phyloP scores from a whole-genome alignment of 2,797 vertebrate genomes.

The Sebastiscus tertius region DNA sequence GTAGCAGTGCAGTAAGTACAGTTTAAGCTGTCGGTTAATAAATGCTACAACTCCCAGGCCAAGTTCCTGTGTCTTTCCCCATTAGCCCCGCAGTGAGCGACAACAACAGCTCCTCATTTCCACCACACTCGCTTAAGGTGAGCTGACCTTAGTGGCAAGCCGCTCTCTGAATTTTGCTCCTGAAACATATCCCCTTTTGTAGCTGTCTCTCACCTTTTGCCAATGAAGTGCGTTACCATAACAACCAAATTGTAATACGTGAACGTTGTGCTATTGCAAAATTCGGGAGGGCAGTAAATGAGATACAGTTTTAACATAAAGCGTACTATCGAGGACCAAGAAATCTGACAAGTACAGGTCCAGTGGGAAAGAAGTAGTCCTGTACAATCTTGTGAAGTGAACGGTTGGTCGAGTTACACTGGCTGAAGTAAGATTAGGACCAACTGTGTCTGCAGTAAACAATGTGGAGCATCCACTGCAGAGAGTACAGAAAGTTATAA shows the following conservation, averaged over 20 bases:
- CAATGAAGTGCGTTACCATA: background rate
- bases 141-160: too few relatives aligned
- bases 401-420: background rate
- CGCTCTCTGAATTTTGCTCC: too few relatives aligned
- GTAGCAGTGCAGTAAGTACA: too few relatives aligned
- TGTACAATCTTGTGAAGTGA: background rate
- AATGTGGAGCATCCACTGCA: background rate
- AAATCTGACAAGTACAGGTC: background rate
- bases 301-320: background rate
- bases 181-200: too few relatives aligned
- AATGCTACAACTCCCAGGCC: too few relatives aligned
- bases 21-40: too few relatives aligned
- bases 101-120: too few relatives aligned
- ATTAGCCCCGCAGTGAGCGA: too few relatives aligned
- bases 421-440: background rate
- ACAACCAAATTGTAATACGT: background rate
- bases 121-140: too few relatives aligned
- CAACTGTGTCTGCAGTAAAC: background rate
- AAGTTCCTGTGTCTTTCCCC: too few relatives aligned
- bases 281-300: background rate
- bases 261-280: background rate
- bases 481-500: background rate
- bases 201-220: background rate
- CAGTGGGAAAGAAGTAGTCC: background rate
- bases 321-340: too few relatives aligned